Base-by-base conservation (phyloP, 2,113 vertebrate genomes). In the Arothron firmamentum region DNA sequence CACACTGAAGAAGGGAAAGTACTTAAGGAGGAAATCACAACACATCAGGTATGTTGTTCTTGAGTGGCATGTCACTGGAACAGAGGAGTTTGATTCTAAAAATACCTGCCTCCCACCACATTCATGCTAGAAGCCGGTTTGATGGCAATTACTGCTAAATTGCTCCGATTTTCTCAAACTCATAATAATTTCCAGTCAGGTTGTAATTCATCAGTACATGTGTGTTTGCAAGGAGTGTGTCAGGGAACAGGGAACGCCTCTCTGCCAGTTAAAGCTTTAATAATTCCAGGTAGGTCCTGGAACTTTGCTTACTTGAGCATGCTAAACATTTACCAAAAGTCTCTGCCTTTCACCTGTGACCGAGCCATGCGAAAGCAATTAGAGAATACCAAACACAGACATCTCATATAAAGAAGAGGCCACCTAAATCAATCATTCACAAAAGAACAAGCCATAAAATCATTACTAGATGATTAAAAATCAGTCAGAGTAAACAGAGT, bases 101-200 rank as follows among this genome's bases (percentile, higher is more conserved):
- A 91, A 90, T 88, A 88, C 67, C 70, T 25, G 42, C 80, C 67
- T 72, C 85, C 81, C 82, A 83, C 77, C 74, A 60, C 79, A 79
- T 74, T 82, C 75, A 77, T 70, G 75, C 75, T 57, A 53, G 72
- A 73, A 85, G 71, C 80, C 78, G 67, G 65, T 77, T 84, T 21
- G 65, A 82, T 80, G 78, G 76, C 85, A 89, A 87, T 91, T 88
- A 86, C 81, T 66, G 56, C 63, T 78, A 87, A 90, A 88, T 85
- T 73, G 67, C 83, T 81, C 76, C 64, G 80, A 78, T 85, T 87
- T 88, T 82, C 80, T 87, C 73, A 7, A 77, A 71, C 72, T 67
- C 78, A 79, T 90, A 85, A 89, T 82, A 84, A 88, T 91, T 91
- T 91, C 90, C 91, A 88, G 84, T 87, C 74, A 88, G 83, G 79